A percentile compares a stretch with the other conserved stretches of the same genome.
Evolutionary conservation across 2,797 vertebrate genomes (phyloP).

Genomic region (Ptychobarbus kaznakovi): DNA sequence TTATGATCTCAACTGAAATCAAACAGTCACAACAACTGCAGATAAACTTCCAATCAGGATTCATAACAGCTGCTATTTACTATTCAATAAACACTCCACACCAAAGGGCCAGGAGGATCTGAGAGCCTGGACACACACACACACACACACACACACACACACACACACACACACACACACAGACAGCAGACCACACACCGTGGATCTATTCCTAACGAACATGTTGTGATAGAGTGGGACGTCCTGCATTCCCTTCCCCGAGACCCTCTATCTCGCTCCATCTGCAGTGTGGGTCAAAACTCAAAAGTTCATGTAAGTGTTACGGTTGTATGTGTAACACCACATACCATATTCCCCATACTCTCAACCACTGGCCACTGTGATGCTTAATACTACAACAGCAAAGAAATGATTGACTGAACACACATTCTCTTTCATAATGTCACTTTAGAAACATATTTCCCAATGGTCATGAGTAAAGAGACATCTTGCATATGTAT

Average conservation of each 20-base stretch:
- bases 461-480: not conserved
- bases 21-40: constrained; percentile 4
- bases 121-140: not conserved
- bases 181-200: not conserved
- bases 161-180: not conserved
- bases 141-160: not conserved
- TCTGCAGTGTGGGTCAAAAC: constrained; percentile 15
- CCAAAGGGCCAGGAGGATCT: not conserved
- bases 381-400: not conserved
- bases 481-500: not conserved
- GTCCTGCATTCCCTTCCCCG: not conserved
- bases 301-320: constrained; percentile 37
- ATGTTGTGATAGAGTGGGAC: not conserved
- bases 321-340: constrained; percentile 3
- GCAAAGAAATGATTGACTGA: not conserved
- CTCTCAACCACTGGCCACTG: constrained; percentile 6
- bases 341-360: constrained; percentile 6
- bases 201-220: not conserved
- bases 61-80: not conserved
- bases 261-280: not conserved
- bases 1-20: not conserved
- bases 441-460: not conserved
- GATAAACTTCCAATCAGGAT: constrained; percentile 15
- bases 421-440: not conserved
- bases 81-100: not conserved